Base-by-base conservation (phyloP, 2,888 invertebrate genomes). In the Tiliacea aurago region DNA sequence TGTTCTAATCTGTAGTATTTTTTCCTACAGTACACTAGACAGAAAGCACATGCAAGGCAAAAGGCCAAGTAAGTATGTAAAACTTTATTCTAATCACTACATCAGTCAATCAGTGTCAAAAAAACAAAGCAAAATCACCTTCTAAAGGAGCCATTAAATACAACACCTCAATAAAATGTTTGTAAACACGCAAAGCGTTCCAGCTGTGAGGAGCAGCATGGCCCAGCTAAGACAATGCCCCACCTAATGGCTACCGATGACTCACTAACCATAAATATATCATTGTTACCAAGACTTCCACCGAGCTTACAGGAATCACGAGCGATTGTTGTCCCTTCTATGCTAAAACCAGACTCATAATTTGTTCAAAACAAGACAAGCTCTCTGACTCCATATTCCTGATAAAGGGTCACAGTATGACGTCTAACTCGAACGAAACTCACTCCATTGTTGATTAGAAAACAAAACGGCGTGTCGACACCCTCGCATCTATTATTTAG, bases 161-260 rank as follows among this genome's bases (percentile, higher is more conserved):
- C 90, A 95, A 94, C 94, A 95, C 94, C 93, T 95, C 94, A 93
- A 95, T 95, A 95, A 96, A 96, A 92, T 96, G 95, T 96, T 96
- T 95, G 96, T 95, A 96, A 96, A 96, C 96, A 96, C 88, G 92
- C 91, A 94, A 94, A 94, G 93, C 93, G 83, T 82, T 94, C 96
- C 95, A 94, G 92, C 96, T 93, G 96, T 64, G 96, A 90, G 88
- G 88, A 84, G 85, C 86, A 79, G 85, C 86, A 84, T 87, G 88
- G 85, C 85, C 88, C 87, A 90, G 89, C 85, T 92, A 93, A 95
- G 94, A 95, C 95, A 95, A 96, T 94, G 85, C 86, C 78, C 89
- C 86, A 85, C 86, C 93, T 94, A 94, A 94, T 93, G 88, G 93
- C 93, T 93, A 92, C 94, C 94, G 91, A 94, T 96, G 95, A 96